phyloP scores from a whole-genome alignment of 2,797 vertebrate species.

The Thripadectes ignobilis region DNA sequence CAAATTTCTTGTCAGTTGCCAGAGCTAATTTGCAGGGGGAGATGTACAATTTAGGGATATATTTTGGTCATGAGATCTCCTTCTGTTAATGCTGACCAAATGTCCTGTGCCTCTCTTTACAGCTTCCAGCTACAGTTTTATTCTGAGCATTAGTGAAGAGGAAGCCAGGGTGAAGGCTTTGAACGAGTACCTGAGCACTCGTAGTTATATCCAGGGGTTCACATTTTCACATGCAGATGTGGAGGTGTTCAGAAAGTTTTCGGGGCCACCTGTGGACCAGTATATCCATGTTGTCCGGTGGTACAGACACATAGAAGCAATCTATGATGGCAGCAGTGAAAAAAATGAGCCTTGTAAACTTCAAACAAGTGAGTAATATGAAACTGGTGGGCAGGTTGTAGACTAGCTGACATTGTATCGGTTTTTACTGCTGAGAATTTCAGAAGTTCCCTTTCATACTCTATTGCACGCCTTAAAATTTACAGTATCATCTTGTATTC shows the following conservation, averaged over 20 bases:
- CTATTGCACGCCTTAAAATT: not conserved
- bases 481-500: not conserved
- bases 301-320: constrained; percentile 92
- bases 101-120: constrained; percentile 82
- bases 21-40: not conserved
- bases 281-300: constrained; percentile 91
- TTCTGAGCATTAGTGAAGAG: constrained; percentile 88
- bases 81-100: constrained; percentile 57
- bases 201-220: constrained; percentile 95
- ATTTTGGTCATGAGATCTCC: constrained; percentile 50
- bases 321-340: constrained; percentile 79
- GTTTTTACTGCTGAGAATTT: constrained; percentile 6
- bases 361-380: constrained; percentile 81
- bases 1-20: not conserved
- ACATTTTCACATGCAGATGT: constrained; percentile 88
- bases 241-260: constrained; percentile 86
- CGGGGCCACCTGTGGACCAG: constrained; percentile 80
- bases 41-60: not conserved
- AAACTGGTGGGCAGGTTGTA: constrained; percentile 73
- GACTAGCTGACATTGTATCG: constrained; percentile 42
- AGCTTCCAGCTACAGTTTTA: constrained; percentile 89
- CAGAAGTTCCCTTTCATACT: not conserved
- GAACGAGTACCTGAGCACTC: constrained; percentile 89
- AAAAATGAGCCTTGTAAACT: constrained; percentile 68
- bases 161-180: constrained; percentile 84